Evolutionary conservation across 2,797 vertebrate genomes (phyloP).

Genomic region (Bufotes viridis): DNA sequence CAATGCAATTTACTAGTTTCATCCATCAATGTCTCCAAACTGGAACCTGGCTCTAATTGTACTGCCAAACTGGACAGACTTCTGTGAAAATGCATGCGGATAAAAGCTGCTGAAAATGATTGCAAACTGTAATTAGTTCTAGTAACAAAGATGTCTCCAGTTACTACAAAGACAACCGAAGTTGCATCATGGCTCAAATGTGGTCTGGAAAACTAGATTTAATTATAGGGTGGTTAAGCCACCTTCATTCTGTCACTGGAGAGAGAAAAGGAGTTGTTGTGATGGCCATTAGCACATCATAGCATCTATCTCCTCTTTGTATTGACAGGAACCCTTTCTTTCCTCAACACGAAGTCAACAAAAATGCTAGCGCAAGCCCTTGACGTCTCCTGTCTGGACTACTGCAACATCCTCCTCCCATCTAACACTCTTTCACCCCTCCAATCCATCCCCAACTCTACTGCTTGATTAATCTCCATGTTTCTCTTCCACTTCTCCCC

Average conservation of each 20-base stretch:
- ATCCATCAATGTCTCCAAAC: conserved; percentile 44
- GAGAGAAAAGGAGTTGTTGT: too few relatives aligned
- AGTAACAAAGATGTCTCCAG: background rate
- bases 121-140: background rate
- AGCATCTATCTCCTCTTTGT: too few relatives aligned
- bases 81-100: conserved; percentile 2
- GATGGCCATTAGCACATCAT: too few relatives aligned
- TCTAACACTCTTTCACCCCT: too few relatives aligned
- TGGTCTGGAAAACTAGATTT: background rate
- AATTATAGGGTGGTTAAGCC: background rate
- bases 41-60: conserved; percentile 1
- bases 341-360: too few relatives aligned
- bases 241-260: background rate
- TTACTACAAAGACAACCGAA: background rate
- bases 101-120: background rate
- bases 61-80: conserved; percentile 23
- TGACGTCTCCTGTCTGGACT: too few relatives aligned
- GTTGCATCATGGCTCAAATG: background rate
- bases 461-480: too few relatives aligned
- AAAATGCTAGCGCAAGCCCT: too few relatives aligned
- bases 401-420: too few relatives aligned
- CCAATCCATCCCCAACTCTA: too few relatives aligned
- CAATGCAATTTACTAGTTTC: conserved; percentile 1
- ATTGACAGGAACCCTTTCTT: too few relatives aligned
- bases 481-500: too few relatives aligned